Evolutionary conservation across 2,113 vertebrate genomes (phyloP), one percentile per base, ranked within the genome.

Genomic region (Entelurus aequoreus): DNA sequence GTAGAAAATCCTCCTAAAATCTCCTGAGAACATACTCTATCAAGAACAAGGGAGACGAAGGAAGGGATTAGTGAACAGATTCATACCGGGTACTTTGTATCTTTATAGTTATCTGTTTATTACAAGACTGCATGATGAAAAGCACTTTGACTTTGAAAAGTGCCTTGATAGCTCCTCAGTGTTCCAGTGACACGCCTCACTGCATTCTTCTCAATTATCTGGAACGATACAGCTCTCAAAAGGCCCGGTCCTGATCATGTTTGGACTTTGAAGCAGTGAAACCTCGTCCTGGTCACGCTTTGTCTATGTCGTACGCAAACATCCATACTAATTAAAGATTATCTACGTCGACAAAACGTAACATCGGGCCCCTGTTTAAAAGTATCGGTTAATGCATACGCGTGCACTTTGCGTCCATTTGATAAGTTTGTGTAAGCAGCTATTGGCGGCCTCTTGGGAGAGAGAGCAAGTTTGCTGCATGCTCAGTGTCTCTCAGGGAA

Each of bases 81-180:
- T 21, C 37, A 42, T 71, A 35, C 66, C 16, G 16, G 38, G 54
- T 42, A 13, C 10, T 16, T 11, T 19, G 40, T 21, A 44, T 44
- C 55, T 57, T 57, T 57, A 7, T 19, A 19, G 55, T 57, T 46
- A 57, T 57, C 44, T 42, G 38, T 57, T 56, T 57, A 57, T 44
- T 57, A 57, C 55, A 57, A 57, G 40, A 42, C 37, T 42, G 54
- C 38, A 38, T 44, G 55, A 57, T 57, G 40, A 57, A 57, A 68
- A 19, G 58, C 55, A 71, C 75, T 54, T 65, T 73, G 77, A 75
- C 75, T 72, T 66, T 60, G 47, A 57, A 57, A 57, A 57, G 55
- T 2, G 40, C 37, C 40, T 44, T 57, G 55, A 57, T 44, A 57
- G 55, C 19, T 46, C 38, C 21, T 44, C 37, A 19, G n/a, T 57